A percentile compares a stretch with the other conserved stretches of the same genome.
Evolutionary conservation across 2,113 vertebrate genomes (phyloP).

Genomic region (Tapirus terrestris): DNA sequence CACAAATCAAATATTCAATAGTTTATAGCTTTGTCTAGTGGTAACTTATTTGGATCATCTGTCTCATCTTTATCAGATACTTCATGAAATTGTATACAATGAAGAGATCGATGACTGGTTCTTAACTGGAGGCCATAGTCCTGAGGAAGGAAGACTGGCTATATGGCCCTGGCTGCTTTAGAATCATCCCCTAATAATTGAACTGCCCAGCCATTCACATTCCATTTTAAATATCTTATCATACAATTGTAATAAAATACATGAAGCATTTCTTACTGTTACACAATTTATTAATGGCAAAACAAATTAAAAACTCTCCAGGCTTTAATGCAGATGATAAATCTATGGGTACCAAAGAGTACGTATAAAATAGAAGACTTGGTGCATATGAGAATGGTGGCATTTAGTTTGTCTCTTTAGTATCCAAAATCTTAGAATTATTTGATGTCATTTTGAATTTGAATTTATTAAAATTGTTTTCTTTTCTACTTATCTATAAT

Average conservation of each 20-base stretch:
- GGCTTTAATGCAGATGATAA: background rate
- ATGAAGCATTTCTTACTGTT: background rate
- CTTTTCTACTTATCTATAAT: background rate
- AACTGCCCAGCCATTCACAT: background rate
- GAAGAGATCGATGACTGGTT: background rate
- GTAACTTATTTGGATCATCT: background rate
- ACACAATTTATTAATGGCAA: background rate
- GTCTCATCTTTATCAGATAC: background rate
- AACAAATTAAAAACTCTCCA: background rate
- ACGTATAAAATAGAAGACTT: background rate
- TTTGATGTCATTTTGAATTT: background rate
- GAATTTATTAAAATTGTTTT: slow-evolving; percentile 39
- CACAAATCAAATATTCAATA: background rate
- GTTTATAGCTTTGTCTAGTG: background rate
- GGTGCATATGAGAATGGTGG: background rate
- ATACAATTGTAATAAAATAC: background rate
- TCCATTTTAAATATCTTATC: background rate
- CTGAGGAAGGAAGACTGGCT: background rate
- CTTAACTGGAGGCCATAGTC: background rate
- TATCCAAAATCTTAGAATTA: background rate
- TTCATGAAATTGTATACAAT: background rate
- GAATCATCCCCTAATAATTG: background rate
- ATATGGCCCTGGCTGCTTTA: background rate
- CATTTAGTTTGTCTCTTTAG: background rate
- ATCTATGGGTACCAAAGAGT: background rate